Percentiles rank a stretch among this genome's conserved stretches.
phyloP scores from a whole-genome alignment of 1,140 invertebrate genomes.

The Drosophila micromelanica region DNA sequence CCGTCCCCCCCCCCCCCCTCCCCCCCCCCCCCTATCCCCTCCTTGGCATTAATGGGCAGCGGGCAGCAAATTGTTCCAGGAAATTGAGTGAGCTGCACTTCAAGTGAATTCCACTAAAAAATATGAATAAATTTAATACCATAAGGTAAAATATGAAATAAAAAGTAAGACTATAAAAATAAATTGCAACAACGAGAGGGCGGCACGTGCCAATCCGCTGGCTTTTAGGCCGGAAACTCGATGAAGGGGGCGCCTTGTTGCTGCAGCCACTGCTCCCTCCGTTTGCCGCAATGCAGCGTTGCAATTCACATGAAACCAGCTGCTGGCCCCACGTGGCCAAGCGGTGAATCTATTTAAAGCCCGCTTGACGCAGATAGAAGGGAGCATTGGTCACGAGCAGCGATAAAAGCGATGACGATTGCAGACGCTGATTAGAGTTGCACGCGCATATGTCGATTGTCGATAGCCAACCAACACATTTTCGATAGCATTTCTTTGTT shows the following conservation, averaged over 20 bases:
- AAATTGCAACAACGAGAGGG: slow-evolving; percentile 18
- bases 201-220: slow-evolving; percentile 41
- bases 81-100: slow-evolving; percentile 75
- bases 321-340: slow-evolving; percentile 6
- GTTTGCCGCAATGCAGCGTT: slow-evolving; percentile 22
- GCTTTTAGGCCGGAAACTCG: slow-evolving; percentile 37
- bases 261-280: neutral
- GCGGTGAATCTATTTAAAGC: slow-evolving; percentile 40
- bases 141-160: slow-evolving; percentile 12
- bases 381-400: slow-evolving; percentile 13
- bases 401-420: slow-evolving; percentile 28
- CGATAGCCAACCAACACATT: too few species aligned
- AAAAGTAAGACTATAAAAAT: slow-evolving; percentile 10
- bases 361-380: neutral
- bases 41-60: slow-evolving; percentile 40
- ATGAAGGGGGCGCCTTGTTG: slow-evolving; percentile 14
- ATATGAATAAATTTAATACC: neutral
- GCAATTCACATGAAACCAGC: slow-evolving; percentile 43
- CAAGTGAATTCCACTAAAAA: slow-evolving; percentile 42
- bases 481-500: too few species aligned
- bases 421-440: too few species aligned
- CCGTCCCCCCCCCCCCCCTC: neutral
- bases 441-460: too few species aligned
- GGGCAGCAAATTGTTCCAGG: slow-evolving; percentile 70
- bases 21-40: neutral